These are phyloP conservation scores for Cisticola juncidis DNA, from an alignment of 2,113 vertebrate species.

Conservation along the genomic window DNA sequence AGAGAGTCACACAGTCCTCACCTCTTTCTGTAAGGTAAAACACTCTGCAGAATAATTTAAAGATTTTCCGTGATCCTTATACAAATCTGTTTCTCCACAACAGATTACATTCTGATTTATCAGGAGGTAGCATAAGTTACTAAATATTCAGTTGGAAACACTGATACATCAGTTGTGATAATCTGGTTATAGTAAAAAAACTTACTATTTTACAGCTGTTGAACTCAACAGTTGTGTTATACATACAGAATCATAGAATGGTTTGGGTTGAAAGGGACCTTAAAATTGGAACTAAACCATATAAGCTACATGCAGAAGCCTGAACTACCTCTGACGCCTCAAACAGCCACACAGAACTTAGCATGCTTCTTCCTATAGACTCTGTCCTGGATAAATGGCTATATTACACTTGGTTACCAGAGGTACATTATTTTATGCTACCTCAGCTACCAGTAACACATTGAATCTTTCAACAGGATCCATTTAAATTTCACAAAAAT, in stretches of 20 bases:
- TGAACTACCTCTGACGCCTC: background rate
- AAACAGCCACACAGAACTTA: background rate
- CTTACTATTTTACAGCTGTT: background rate
- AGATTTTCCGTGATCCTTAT: background rate
- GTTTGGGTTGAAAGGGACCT: background rate
- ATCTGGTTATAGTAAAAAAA: background rate
- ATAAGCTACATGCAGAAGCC: background rate
- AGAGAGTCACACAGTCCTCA: background rate
- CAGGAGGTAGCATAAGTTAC: background rate
- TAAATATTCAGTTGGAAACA: background rate
- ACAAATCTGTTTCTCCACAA: background rate
- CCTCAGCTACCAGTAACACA: background rate
- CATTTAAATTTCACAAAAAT: background rate
- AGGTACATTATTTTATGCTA: background rate
- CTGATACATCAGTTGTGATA: background rate
- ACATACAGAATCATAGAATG: rapidly evolving
- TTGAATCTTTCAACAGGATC: background rate
- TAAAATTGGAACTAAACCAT: background rate
- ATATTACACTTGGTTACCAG: background rate
- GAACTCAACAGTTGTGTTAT: background rate
- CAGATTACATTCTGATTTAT: background rate
- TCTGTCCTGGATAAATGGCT: background rate
- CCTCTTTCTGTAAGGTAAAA: background rate
- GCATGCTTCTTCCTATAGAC: background rate
- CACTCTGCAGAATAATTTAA: background rate